Conservation (phyloP, 2,797 vertebrate species). For the Gymnocypris eckloni region DNA sequence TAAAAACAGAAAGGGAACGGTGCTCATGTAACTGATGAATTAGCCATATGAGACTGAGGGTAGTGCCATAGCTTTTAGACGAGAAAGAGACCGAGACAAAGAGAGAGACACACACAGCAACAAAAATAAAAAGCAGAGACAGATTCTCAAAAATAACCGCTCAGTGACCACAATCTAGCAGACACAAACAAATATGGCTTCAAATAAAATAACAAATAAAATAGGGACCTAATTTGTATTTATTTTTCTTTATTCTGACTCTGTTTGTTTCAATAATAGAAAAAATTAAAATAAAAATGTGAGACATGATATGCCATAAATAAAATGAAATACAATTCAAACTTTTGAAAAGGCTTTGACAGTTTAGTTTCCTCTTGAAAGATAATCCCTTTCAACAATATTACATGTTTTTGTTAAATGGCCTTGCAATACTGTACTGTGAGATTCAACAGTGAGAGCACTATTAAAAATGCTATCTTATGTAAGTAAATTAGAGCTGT, state of each 20-base stretch:
- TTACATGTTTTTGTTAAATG: not conserved
- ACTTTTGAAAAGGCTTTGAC: not conserved
- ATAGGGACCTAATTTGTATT: not conserved
- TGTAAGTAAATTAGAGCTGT: no score
- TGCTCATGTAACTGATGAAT: conserved; percentile 37
- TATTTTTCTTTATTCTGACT: not conserved
- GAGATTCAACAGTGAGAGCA: not conserved
- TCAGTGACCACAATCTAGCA: not conserved
- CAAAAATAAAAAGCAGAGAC: not conserved
- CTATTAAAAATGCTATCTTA: not conserved
- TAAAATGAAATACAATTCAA: not conserved
- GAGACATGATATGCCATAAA: not conserved
- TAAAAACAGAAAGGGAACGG: conserved; percentile 16
- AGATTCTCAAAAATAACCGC: not conserved
- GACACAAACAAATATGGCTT: not conserved
- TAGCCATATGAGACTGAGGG: conserved; percentile 33
- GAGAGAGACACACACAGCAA: not conserved
- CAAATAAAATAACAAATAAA: not conserved
- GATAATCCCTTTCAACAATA: not conserved
- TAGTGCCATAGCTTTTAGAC: not conserved
- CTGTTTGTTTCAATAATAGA: not conserved
- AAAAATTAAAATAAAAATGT: not conserved
- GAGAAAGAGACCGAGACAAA: not conserved
- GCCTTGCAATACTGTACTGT: not conserved
- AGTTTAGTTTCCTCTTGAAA: not conserved